Evolutionary conservation across 2,113 vertebrate genomes (phyloP), one percentile per base, ranked within the genome.

Genomic region (Otocyon megalotis): DNA sequence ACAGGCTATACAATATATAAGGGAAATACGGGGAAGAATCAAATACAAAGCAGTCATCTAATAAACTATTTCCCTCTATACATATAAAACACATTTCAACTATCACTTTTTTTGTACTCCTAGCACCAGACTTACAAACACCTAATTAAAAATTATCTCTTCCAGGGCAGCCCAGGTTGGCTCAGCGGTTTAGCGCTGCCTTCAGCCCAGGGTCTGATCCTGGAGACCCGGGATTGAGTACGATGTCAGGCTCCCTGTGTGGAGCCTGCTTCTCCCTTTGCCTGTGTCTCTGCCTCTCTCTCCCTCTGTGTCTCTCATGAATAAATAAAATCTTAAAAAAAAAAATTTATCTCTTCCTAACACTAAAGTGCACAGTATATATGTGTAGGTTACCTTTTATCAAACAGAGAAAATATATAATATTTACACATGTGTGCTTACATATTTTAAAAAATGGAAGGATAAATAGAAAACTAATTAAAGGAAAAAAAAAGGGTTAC

Each of bases 41-140:
- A 89, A 91, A 43, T 67, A 79, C 76, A 32, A 74, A 93, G 14
- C 28, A 62, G 22, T 89, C 37, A 84, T 30, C 54, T 89, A 90
- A 65, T 28, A 96, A 92, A 77, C n/a, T n/a, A 32, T 43, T 84
- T 93, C 56, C n/a, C 67, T 89, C 69, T 37, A 87, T 54, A 81
- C 4, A 76, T n/a, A 88, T 50, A 83, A 89, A 93, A 11, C 20
- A 76, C 5, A 88, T 60, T 90, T 85, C 37, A 87, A 69, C 16
- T 50, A 62, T 56, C 65, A 56, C 4, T 24, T 54, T 65, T 77
- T 67, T 89, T 67, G 13, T 28, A 80, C 37, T 67, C 82, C 50
- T 6, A 90, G 65, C 74, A 88, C 11, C 20, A 77, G 26, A 93
- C 7, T 86, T 86, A 92, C 4, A 88, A 90, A 7, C 22, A 81